Conservation (phyloP, 1,140 invertebrate species). For the Pogonomyrmex californicus region DNA sequence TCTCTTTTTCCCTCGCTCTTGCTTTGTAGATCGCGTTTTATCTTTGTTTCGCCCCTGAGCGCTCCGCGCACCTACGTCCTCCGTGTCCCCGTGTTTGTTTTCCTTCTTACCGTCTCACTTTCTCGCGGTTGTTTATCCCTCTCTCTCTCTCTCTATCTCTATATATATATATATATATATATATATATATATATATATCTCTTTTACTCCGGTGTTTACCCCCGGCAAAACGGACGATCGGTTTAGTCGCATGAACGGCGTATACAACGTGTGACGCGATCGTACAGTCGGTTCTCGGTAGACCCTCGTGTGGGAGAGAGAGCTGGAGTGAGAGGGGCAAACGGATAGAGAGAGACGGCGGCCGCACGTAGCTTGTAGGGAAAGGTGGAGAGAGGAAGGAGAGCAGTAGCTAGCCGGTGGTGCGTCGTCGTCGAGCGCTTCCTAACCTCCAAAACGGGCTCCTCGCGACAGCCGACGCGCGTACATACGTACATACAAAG, state of each 20-base stretch:
- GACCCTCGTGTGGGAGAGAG: constrained; percentile 54
- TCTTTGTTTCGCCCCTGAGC: background rate
- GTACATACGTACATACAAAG: constrained; percentile 12
- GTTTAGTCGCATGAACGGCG: constrained; percentile 45
- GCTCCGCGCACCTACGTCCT: constrained; percentile 15
- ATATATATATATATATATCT: background rate
- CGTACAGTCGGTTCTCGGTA: constrained; percentile 18
- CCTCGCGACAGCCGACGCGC: constrained; percentile 27
- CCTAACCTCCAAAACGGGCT: constrained; percentile 70
- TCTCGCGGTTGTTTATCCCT: constrained; percentile 17
- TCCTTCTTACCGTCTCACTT: constrained; percentile 35
- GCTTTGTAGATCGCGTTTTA: background rate
- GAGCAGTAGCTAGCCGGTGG: constrained; percentile 62
- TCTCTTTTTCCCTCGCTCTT: constrained; percentile 5
- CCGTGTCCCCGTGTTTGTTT: constrained; percentile 42
- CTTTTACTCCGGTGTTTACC: constrained; percentile 22
- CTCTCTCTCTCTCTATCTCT: constrained; percentile 14
- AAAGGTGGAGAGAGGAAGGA: constrained; percentile 59
- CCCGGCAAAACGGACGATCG: constrained; percentile 46
- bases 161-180: background rate
- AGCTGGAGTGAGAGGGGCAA: constrained; percentile 34
- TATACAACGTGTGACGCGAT: constrained; percentile 34
- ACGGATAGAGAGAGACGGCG: constrained; percentile 46
- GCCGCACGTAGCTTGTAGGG: constrained; percentile 55
- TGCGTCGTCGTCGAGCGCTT: constrained; percentile 62